Evolutionary conservation across 2,113 vertebrate genomes (phyloP).

Genomic region (Tachysurus vachellii): DNA sequence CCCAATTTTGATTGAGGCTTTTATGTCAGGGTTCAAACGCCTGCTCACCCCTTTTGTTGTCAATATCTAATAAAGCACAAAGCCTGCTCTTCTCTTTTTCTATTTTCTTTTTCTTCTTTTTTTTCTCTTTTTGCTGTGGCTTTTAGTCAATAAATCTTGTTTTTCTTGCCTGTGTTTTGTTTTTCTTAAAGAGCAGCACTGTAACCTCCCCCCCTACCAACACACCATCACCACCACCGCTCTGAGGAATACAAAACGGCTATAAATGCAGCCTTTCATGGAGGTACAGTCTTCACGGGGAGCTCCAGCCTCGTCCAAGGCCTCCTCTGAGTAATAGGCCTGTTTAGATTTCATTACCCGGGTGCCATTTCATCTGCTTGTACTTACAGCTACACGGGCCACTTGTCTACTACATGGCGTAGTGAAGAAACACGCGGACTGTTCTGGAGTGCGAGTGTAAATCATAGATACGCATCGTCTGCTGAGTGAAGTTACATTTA

Average conservation of each 20-base stretch:
- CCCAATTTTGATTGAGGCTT: slow-evolving; percentile 1
- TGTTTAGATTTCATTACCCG: slow-evolving; percentile 50
- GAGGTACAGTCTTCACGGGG: slow-evolving; percentile 42
- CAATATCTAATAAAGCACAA: slow-evolving; percentile 62
- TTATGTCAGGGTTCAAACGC: slow-evolving; percentile 6
- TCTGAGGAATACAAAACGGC: slow-evolving; percentile 49
- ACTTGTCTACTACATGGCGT: not conserved
- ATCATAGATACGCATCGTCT: slow-evolving; percentile 16
- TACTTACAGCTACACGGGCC: slow-evolving; percentile 27
- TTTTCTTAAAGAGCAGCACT: slow-evolving; percentile 50
- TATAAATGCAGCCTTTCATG: slow-evolving; percentile 48
- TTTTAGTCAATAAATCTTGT: slow-evolving; percentile 57
- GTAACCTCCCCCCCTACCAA: slow-evolving; percentile 13
- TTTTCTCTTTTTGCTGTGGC: slow-evolving; percentile 48
- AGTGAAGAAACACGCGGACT: not conserved
- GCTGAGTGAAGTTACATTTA: not conserved
- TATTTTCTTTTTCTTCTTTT: too few relatives aligned
- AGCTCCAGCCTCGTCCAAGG: slow-evolving; percentile 32
- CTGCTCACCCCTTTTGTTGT: slow-evolving; percentile 51
- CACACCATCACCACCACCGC: not conserved
- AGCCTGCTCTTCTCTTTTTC: slow-evolving; percentile 43
- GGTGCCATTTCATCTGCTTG: slow-evolving; percentile 35
- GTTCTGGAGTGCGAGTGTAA: not conserved
- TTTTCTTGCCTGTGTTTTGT: slow-evolving; percentile 40
- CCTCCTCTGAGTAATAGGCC: slow-evolving; percentile 44